Conservation (phyloP, 2,888 invertebrate genomes). For the Pseudeuparius sepicola region DNA sequence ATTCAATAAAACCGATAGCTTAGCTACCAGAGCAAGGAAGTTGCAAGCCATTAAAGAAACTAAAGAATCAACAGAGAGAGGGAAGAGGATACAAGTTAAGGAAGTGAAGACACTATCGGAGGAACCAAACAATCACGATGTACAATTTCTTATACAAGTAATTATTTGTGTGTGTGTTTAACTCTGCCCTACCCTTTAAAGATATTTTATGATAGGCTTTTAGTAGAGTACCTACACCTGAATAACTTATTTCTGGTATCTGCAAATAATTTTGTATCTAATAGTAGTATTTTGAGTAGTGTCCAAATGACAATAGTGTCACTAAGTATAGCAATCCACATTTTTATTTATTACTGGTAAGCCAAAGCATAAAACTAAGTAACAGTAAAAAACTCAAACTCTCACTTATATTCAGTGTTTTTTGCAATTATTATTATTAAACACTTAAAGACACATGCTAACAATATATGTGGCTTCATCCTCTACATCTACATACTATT, state of each 20-base stretch:
- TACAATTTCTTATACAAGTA: constrained; percentile 53
- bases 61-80: constrained; percentile 19
- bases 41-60: constrained; percentile 44
- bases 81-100: constrained; percentile 35
- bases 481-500: too few relatives aligned
- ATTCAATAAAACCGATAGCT: constrained; percentile 58
- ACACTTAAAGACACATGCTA: too few relatives aligned
- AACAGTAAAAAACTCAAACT: too few relatives aligned
- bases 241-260: constrained; percentile 9
- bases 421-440: too few relatives aligned
- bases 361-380: too few relatives aligned
- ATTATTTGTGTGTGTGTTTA: constrained; percentile 31
- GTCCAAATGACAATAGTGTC: too few relatives aligned
- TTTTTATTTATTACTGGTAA: too few relatives aligned
- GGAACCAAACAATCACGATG: constrained; percentile 44
- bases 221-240: constrained; percentile 13
- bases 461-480: too few relatives aligned
- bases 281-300: too few relatives aligned
- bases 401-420: too few relatives aligned
- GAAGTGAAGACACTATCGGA: constrained; percentile 37
- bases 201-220: constrained; percentile 14
- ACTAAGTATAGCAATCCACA: too few relatives aligned
- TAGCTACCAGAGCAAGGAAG: constrained; percentile 61
- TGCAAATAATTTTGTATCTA: constrained; percentile 10
- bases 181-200: constrained; percentile 16